These are phyloP conservation scores for Danio aesculapii DNA, from an alignment of 2,797 vertebrate genomes.

Conservation along the genomic window DNA sequence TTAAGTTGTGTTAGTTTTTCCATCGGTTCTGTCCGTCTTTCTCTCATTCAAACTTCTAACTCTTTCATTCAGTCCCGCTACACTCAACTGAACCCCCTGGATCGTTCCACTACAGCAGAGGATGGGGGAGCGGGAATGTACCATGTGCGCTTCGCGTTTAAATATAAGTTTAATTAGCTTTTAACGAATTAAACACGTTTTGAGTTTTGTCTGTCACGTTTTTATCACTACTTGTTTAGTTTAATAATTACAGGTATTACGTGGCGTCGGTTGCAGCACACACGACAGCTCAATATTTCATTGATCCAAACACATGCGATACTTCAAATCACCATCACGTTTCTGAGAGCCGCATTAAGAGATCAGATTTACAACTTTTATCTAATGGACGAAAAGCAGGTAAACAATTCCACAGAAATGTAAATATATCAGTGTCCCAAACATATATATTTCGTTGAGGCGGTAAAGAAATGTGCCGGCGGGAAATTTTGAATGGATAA, in stretches of 20 bases:
- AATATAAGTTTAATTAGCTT: not conserved
- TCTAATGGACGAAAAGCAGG: not conserved
- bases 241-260: too few species aligned
- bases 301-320: too few species aligned
- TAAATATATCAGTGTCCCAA: not conserved
- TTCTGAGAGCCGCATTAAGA: too few species aligned
- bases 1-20: not conserved
- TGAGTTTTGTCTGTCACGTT: not conserved
- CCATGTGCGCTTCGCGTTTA: slow-evolving; percentile 41
- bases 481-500: too few species aligned
- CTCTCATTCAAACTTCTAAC: slow-evolving; percentile 59
- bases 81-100: not conserved
- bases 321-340: too few species aligned
- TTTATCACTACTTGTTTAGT: not conserved
- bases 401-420: not conserved
- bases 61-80: not conserved
- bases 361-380: not conserved
- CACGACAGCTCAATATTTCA: too few species aligned
- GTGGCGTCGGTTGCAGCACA: too few species aligned
- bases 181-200: not conserved
- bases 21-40: slow-evolving; percentile 37
- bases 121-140: slow-evolving; percentile 48
- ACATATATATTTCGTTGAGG: not conserved
- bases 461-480: too few species aligned
- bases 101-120: not conserved